Evolutionary conservation across 2,888 invertebrate genomes (phyloP).

Genomic region (Cephus runcator): DNA sequence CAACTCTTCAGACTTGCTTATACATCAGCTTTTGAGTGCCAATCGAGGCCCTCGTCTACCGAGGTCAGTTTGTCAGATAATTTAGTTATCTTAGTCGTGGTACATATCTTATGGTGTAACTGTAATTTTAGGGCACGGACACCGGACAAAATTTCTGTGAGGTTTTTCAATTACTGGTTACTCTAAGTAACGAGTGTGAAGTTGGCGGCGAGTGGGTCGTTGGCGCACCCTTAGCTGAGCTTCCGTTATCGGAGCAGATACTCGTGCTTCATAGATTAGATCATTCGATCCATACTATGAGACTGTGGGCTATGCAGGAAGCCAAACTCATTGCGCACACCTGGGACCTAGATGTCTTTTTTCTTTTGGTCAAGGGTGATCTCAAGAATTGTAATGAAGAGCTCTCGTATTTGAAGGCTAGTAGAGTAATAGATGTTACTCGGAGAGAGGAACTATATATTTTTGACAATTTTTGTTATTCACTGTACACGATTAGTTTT

Average conservation of each 20-base stretch:
- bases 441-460: not conserved
- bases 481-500: not conserved
- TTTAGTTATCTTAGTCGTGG: not conserved
- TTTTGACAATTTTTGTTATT: not conserved
- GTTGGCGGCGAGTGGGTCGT: slow-evolving; percentile 77
- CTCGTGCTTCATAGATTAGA: slow-evolving; percentile 81
- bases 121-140: slow-evolving; percentile 67
- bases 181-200: slow-evolving; percentile 80
- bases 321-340: slow-evolving; percentile 77
- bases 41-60: slow-evolving; percentile 42
- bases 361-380: slow-evolving; percentile 65
- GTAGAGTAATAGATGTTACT: not conserved
- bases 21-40: slow-evolving; percentile 65
- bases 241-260: slow-evolving; percentile 86
- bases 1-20: slow-evolving; percentile 71
- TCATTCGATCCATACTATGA: slow-evolving; percentile 82
- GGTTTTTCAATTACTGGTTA: slow-evolving; percentile 77
- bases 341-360: slow-evolving; percentile 83
- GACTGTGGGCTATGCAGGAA: slow-evolving; percentile 81
- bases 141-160: slow-evolving; percentile 73
- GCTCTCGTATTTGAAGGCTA: slow-evolving; percentile 59
- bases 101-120: not conserved
- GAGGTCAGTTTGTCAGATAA: slow-evolving; percentile 47
- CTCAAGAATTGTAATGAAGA: slow-evolving; percentile 58
- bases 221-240: slow-evolving; percentile 78